Base-by-base conservation (phyloP, 2,888 invertebrate genomes). In the Drosophila acutilabella region DNA sequence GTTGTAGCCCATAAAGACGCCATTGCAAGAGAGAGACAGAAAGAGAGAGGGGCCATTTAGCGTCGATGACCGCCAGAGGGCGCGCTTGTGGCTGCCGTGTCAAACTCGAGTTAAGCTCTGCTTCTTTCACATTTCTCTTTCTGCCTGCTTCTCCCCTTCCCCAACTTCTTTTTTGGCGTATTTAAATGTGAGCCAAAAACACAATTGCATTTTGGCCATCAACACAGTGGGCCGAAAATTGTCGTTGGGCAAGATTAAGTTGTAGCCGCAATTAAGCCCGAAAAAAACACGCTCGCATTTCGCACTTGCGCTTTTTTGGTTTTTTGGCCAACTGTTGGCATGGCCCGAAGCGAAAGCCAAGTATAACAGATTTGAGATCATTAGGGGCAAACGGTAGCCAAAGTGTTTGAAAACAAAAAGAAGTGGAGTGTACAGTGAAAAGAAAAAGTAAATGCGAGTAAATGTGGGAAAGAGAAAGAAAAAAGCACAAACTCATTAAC, bases 401-500 rank as follows among this genome's bases (percentile, higher is more conserved):
- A 59, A 44, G 53, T 56, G 26, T 33, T 6, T 11, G 11, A 38
- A 20, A 30, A 10, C 5, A 20, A 26, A 18, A 20, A 16, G 0
- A 2, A 16, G 0, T 1, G 5, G 20, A 7, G 30, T 30, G 30
- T 8, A 30, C 8, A 30, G 30, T 4, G 26, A 26, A 26, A 26
- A 26, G 26, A 26, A 26, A 26, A 7, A 26, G 26, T 26, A 26
- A 23, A 23, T 23, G 23, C 5, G 23, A 23, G 23, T 23, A 26
- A 30, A 8, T 30, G 30, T 30, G 30, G 8, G 10, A 36, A 10
- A n/a, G n/a, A 44, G 30, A 45, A 40, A 7, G 18, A n/a, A 0
- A 6, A 30, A 41, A n/a, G 18, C 50, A 33, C 33, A 41, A 69
- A 50, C 81, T 84, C 89, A 84, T 89, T 84, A 89, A 77, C 84